These are phyloP conservation scores for Pagrus major DNA, from an alignment of 2,113 vertebrate species.

Conservation along the genomic window DNA sequence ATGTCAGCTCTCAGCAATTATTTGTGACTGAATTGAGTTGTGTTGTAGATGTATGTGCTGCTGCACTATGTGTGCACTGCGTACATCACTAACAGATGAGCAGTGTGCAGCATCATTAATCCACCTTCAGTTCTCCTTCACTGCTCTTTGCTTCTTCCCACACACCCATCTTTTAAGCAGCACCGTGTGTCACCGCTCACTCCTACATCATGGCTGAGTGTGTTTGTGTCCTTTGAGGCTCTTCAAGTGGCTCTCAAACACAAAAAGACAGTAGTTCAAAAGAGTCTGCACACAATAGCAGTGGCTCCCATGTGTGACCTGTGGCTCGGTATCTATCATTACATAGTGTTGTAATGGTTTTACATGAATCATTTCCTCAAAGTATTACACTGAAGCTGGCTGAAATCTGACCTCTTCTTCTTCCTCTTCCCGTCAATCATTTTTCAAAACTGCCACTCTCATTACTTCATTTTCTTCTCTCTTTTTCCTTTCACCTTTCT, in stretches of 20 bases:
- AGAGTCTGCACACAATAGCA: slow-evolving; percentile 67
- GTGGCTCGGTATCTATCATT: background rate
- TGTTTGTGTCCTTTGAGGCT: slow-evolving; percentile 71
- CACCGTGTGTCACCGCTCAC: slow-evolving; percentile 26
- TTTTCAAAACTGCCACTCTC: slow-evolving; percentile 11
- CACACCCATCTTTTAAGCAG: slow-evolving; percentile 58
- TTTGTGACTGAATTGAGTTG: background rate
- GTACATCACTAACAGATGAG: background rate
- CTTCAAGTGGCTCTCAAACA: slow-evolving; percentile 73
- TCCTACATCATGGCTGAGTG: slow-evolving; percentile 31
- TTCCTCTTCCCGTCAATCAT: slow-evolving; percentile 8
- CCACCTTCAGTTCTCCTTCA: slow-evolving; percentile 41
- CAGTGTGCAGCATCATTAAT: slow-evolving; percentile 30
- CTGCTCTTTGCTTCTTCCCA: slow-evolving; percentile 57
- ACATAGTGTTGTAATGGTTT: background rate
- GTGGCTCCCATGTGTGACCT: slow-evolving; percentile 14
- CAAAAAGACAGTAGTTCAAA: slow-evolving; percentile 78
- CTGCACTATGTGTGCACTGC: background rate
- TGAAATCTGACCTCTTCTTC: background rate
- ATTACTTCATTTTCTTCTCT: slow-evolving; percentile 31
- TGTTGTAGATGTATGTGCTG: background rate
- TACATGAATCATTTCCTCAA: background rate
- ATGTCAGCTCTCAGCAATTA: background rate
- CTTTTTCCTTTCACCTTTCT: background rate
- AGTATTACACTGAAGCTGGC: background rate